Evolutionary conservation across 2,888 invertebrate species (phyloP), one percentile per base, ranked within the genome.

Genomic region (Syritta pipiens): DNA sequence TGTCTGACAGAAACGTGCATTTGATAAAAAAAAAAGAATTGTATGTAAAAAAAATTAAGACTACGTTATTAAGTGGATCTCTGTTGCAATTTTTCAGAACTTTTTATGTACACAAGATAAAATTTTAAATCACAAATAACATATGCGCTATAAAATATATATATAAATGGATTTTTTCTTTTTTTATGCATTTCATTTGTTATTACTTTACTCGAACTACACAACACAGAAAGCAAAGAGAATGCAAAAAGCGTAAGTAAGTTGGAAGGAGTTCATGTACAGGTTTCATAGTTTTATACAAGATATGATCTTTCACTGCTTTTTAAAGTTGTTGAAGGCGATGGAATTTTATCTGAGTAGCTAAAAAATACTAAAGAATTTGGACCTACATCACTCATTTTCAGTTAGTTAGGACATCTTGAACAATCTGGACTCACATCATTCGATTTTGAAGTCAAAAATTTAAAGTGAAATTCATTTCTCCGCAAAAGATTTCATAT

Each of bases 41-140:
- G 10, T 17, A 9, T 46, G 12, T 42, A 22, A 42, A 1, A 37
- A 42, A 37, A 10, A 40, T 42, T 77, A 77, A 65, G 22, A 40
- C 24, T 67, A 53, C 51, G 26, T 65, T 77, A 71, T 51, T 7
- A 24, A 35, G 28, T 65, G 30, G 14, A 5, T 22, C 30, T 46
- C 20, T 46, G 28, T 62, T 72, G 30, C 20, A 53, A 37, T 44
- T 48, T 59, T 14, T n/a, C n/a, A n/a, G 40, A 42, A 72, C 26
- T 53, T 46, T 71, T 60, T 71, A 59, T 71, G 32, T 77, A 77
- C 67, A 72, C 19, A 67, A 53, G 59, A 51, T 59, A 76, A 55
- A 60, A 46, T 30, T 67, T 60, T 28, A 59, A 72, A 79, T 79
- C 79, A 79, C 79, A 72, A 72, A 65, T 59, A 71, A 77, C 44